These are phyloP conservation scores for Drosophila lowei DNA, from an alignment of 1,140 invertebrate species.

Conservation along the genomic window DNA sequence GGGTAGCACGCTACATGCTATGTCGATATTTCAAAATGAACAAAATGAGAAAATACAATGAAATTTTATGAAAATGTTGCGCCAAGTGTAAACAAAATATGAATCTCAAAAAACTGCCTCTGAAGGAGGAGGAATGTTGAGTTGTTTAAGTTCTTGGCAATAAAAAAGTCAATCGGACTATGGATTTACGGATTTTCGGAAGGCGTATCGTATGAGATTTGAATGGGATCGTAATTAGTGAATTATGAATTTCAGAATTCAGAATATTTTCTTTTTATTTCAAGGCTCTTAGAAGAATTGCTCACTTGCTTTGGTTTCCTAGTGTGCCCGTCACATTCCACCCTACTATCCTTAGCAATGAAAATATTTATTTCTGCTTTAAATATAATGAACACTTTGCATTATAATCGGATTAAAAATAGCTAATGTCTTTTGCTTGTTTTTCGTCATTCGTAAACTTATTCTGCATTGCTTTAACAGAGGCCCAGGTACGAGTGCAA, in stretches of 20 bases:
- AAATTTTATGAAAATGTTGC: slow-evolving; percentile 12
- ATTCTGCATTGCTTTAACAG: slow-evolving; percentile 50
- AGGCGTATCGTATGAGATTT: slow-evolving; percentile 20
- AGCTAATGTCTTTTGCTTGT: slow-evolving; percentile 56
- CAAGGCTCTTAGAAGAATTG: neutral
- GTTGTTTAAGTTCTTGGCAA: slow-evolving; percentile 24
- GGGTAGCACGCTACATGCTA: slow-evolving; percentile 68
- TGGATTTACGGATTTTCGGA: slow-evolving; percentile 36
- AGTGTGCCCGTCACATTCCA: slow-evolving; percentile 3
- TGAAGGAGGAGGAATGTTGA: slow-evolving; percentile 3
- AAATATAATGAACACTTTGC: slow-evolving; percentile 73
- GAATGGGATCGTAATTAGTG: slow-evolving; percentile 18
- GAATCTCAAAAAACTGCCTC: slow-evolving; percentile 16
- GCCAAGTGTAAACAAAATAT: slow-evolving; percentile 40
- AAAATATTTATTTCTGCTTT: slow-evolving; percentile 63
- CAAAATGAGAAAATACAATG: slow-evolving; percentile 9
- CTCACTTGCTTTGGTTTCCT: slow-evolving; percentile 3
- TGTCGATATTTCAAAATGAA: slow-evolving; percentile 7
- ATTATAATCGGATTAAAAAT: slow-evolving; percentile 81
- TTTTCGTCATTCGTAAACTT: slow-evolving; percentile 45
- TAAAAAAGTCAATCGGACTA: slow-evolving; percentile 36
- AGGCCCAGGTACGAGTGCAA: slow-evolving; percentile 10
- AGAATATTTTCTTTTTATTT: slow-evolving; percentile 15
- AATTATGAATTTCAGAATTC: slow-evolving; percentile 37
- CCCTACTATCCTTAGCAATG: slow-evolving; percentile 59